Evolutionary conservation across 2,113 vertebrate species (phyloP), one percentile per base, ranked within the genome.

Genomic region (Tachysurus fulvidraco): DNA sequence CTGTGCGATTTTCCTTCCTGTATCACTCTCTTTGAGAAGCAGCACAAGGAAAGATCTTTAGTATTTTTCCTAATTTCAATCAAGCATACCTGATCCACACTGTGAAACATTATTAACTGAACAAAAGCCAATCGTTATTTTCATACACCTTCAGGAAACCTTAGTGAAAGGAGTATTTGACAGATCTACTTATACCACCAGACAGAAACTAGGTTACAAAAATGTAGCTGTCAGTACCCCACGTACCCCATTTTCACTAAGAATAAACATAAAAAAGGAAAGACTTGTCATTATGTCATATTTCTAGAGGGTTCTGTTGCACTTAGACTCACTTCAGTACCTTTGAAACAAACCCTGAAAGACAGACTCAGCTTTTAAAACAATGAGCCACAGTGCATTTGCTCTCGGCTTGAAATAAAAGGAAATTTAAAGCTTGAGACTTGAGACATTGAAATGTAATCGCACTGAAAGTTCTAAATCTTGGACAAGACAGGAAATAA

Each of bases 381-480:
- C 87, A 90, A 88, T 87, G 78, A 88, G 55, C 83, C n/a, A 23
- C 23, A 30, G 81, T 89, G n/a, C 65, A 69, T 67, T 90, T 88
- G 76, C 89, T 89, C 78, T 80, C 69, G 65, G 81, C 84, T 59
- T 89, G 89, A 91, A 88, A 90, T 88, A 23, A 89, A 90, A 91
- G 83, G 81, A 90, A 89, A 88, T 83, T 84, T 90, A 85, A 90
- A 88, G 84, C 89, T 81, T 87, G 84, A 85, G 84, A 83, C 86
- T 76, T 85, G 80, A 91, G 83, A 89, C 65, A 60, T 79, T 85
- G 88, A 84, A 91, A 85, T 77, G 79, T 87, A 69, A 59, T 78
- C 44, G 25, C 41, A 36, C 67, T 64, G 85, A 89, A 65, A 16
- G 21, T 74, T 84, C 82, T 64, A 74, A 50, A n/a, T 76, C 67